These are phyloP conservation scores for Aplysina aerophoba DNA, from an alignment of 37 sponge, comb jelly and placozoan species.

Conservation along the genomic window DNA sequence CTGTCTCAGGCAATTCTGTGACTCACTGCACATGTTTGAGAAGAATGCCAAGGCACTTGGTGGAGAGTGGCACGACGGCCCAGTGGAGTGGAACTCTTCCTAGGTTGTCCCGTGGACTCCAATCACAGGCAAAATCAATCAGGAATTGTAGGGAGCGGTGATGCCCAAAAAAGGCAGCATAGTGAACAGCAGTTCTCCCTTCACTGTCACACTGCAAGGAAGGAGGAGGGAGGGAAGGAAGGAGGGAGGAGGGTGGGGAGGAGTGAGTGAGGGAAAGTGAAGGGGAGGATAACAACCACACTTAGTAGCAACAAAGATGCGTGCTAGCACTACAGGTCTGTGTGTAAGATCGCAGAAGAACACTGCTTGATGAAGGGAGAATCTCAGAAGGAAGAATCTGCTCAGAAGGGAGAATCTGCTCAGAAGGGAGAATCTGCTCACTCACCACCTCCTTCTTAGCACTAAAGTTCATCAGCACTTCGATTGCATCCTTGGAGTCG, in stretches of 20 bases:
- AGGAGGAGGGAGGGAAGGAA: background rate
- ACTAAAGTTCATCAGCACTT: conserved; percentile 78
- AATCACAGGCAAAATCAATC: conserved; percentile 78
- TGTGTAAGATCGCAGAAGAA: too few species aligned
- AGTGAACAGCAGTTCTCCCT: conserved; percentile 89
- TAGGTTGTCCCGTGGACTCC: conserved; percentile 77
- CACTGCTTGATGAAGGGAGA: too few species aligned
- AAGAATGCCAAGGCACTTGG: conserved; percentile 66
- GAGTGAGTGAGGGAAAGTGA: too few species aligned
- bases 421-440: too few species aligned
- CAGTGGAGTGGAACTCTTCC: conserved; percentile 91
- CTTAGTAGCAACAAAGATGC: too few species aligned
- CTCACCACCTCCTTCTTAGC: conserved; percentile 73
- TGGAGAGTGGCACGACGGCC: conserved; percentile 61
- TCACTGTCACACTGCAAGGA: conserved; percentile 61
- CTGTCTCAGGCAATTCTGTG: too few species aligned
- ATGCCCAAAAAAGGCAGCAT: conserved; percentile 91
- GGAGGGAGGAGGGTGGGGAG: too few species aligned
- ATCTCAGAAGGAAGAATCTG: too few species aligned
- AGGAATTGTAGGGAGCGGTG: conserved; percentile 79
- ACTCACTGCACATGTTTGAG: conserved; percentile 79
- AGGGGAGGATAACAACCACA: too few species aligned
- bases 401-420: too few species aligned
- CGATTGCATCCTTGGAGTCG: conserved; percentile 73
- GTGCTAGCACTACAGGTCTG: too few species aligned